These are phyloP conservation scores for Acleris cristana DNA, from an alignment of 2,888 invertebrate species.

Conservation along the genomic window DNA sequence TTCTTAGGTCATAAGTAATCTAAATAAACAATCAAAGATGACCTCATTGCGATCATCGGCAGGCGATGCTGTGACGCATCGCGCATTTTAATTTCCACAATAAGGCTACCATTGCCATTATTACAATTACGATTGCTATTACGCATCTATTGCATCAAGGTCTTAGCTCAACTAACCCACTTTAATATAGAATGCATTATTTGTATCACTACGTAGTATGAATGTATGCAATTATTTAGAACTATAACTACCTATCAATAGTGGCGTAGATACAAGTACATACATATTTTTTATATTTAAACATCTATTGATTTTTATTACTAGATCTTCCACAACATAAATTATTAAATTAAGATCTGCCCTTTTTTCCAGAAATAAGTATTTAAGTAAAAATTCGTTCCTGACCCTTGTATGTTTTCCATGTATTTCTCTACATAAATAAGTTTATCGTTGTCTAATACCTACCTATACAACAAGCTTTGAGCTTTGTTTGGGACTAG, in stretches of 20 bases:
- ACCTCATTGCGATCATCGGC: constrained; percentile 40
- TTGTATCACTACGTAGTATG: constrained; percentile 2
- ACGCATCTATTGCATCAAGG: constrained; percentile 31
- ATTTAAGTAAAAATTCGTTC: too few species aligned
- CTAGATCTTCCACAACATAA: too few species aligned
- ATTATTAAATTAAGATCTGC: too few species aligned
- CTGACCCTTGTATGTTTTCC: too few species aligned
- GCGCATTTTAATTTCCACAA: constrained; percentile 40
- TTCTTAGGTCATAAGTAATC: background rate
- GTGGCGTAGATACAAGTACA: too few species aligned
- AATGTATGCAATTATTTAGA: background rate
- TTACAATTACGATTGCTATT: constrained; percentile 25
- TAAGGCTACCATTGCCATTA: constrained; percentile 31
- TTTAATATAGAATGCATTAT: constrained; percentile 21
- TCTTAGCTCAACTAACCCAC: constrained; percentile 21
- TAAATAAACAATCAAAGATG: constrained; percentile 48
- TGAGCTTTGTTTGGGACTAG: too few species aligned
- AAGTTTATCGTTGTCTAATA: too few species aligned
- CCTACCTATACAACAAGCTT: too few species aligned
- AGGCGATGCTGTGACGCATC: constrained; percentile 35
- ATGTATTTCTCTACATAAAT: too few species aligned
- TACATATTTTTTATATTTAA: too few species aligned
- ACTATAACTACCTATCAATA: background rate
- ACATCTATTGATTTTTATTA: too few species aligned
- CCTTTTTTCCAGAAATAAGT: too few species aligned